Base-by-base conservation (phyloP, 1,140 invertebrate species). In the Caerostris extrusa region DNA sequence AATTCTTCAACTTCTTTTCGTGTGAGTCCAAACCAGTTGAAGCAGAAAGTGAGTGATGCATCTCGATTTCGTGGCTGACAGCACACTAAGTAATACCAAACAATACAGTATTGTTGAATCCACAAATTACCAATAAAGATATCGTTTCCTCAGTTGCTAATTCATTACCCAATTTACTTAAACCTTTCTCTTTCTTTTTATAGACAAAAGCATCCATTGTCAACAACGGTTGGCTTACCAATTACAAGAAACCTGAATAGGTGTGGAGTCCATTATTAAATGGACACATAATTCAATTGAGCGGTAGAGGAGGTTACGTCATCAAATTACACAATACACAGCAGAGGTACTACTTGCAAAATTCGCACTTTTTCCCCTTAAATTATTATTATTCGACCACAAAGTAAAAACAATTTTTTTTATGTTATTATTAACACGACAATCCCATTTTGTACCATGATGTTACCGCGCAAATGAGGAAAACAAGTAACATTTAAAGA, bases 291-390 rank as follows among this genome's bases (percentile, higher is more conserved):
- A 77, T 77, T 77, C 71, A 77, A 77, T 77, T 50, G 71, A 77
- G 34, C 50, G 12, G 34, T 10, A 53, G 71, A 34, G 34, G 34
- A 34, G 71, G 53, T 77, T 77, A 53, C 71, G 34, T 53, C 19
- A 77, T 19, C 71, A 77, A 77, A 77, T 77, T 14, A 77, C 71
- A 77, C 71, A 77, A 53, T 53, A 14, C 10, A 12, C 71, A 53
- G 71, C 71, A 53, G 34, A 53, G 34, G 71, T 77, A 77, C 71
- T 50, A 64, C 61, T 5, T 50, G 50, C 12, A 77, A 10, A 77
- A 77, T 77, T 77, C 71, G 34, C 71, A 77, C 34, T 77, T 77
- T 77, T 14, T 17, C 71, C 71, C 67, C 71, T 10, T 77, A 77
- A 77, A 53, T 77, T 53, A 77, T 77, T 53, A 77, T 77, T 77